Evolutionary conservation across 2,797 vertebrate genomes (phyloP).

Genomic region (Acanthurus leucopareius): DNA sequence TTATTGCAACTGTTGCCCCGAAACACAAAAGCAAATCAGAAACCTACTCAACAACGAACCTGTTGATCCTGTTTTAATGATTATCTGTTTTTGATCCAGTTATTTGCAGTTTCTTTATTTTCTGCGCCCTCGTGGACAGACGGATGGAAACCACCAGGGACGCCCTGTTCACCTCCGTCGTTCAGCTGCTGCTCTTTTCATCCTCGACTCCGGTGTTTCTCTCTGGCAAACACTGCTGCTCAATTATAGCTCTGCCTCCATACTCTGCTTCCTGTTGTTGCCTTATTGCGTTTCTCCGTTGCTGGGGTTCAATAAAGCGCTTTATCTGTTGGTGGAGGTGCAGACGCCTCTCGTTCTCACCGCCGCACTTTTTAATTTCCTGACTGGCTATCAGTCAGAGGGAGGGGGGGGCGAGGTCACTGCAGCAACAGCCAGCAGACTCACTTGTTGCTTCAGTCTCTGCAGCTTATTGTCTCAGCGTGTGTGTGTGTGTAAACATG

Average conservation of each 20-base stretch:
- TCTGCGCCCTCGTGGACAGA: background rate
- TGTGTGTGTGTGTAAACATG: background rate
- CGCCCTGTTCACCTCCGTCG: background rate
- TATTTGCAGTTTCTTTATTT: too few species aligned
- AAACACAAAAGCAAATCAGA: too few species aligned
- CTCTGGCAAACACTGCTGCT: slow-evolving; percentile 36
- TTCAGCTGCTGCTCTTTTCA: slow-evolving; percentile 6
- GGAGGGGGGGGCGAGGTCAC: slow-evolving; percentile 7
- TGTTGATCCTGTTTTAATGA: too few species aligned
- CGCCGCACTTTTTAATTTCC: slow-evolving; percentile 85
- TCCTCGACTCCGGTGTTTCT: slow-evolving; percentile 22
- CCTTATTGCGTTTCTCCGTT: slow-evolving; percentile 75
- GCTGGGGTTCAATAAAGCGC: slow-evolving; percentile 74
- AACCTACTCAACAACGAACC: too few species aligned
- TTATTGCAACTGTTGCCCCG: too few species aligned
- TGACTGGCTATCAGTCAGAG: slow-evolving; percentile 77
- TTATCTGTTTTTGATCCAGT: too few species aligned
- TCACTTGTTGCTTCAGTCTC: slow-evolving; percentile 30
- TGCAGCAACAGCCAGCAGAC: slow-evolving; percentile 1
- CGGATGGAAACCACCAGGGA: slow-evolving; percentile 21
- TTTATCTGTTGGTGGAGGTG: slow-evolving; percentile 78
- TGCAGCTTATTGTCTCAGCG: slow-evolving; percentile 15
- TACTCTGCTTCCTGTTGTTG: slow-evolving; percentile 55
- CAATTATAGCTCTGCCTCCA: slow-evolving; percentile 71
- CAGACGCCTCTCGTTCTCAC: slow-evolving; percentile 54